Base-by-base conservation (phyloP, 2,113 vertebrate genomes). In the Mus pahari region DNA sequence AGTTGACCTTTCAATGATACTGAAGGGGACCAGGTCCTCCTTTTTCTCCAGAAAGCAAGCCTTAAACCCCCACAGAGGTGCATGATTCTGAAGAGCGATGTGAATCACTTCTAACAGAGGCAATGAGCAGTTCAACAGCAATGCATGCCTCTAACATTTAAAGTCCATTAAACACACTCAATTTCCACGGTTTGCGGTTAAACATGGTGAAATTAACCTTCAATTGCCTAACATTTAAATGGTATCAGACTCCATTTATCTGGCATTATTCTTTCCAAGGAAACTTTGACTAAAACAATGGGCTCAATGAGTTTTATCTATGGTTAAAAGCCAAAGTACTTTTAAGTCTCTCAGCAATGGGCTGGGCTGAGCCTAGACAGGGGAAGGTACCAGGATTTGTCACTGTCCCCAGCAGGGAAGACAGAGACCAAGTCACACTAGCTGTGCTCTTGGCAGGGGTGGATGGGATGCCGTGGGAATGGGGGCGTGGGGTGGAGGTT, bases 1-100 rank as follows among this genome's bases (percentile, higher is more conserved):
- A 55, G 88, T 97, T 98, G 96, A 95, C 91, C 88, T 97, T 98
- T 98, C 93, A 97, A 73, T 91, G 81, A 70, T 91, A 91, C 20
- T 81, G 74, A 95, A 97, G 79, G 83, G 82, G 97, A 98, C 83
- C 24, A 50, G 2, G 92, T 84, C 13, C 31, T n/a, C 73, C 71
- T 13, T 48, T 77, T 94, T 66, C 78, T 97, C 79, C 79, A 93
- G 89, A 95, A 97, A 96, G 93, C 60, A 8, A 22, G 14, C 1
- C 92, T 19, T 92, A 86, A 78, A 83, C 10, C 60, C 73, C 13
- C 1, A 39, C 2, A 11, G 28, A 89, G 92, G 77, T 91, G 31
- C 0, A 39, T 20, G 55, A 2, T 93, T 55, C 78, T 19, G 50
- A 14, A 19, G 87, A 89, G 42, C 48, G 10, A 79, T 13, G 48